phyloP scores from a whole-genome alignment of 1,140 invertebrate species.

The Dreissena polymorpha region DNA sequence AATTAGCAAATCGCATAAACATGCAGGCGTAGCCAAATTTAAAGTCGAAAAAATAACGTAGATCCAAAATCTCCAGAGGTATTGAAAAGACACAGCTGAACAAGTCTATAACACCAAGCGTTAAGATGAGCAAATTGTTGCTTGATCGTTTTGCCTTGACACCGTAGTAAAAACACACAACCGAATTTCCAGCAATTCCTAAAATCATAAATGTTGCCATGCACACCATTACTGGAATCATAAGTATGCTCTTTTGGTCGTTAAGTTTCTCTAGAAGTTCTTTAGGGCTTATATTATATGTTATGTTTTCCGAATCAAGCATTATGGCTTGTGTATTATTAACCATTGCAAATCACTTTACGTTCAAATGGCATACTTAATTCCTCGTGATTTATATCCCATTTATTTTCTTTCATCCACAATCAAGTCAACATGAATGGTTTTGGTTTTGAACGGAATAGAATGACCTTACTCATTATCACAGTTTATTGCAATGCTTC shows the following conservation, averaged over 20 bases:
- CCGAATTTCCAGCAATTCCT: not conserved
- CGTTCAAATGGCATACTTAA: no score
- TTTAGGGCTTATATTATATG: not conserved
- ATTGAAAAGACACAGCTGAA: not conserved
- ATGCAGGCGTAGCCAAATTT: constrained; percentile 46
- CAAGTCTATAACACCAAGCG: not conserved
- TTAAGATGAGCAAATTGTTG: not conserved
- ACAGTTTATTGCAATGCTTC: no score
- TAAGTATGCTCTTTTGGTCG: not conserved
- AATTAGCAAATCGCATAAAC: constrained; percentile 45
- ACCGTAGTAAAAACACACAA: not conserved
- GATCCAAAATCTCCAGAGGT: not conserved
- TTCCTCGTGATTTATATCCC: no score
- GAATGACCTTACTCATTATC: no score
- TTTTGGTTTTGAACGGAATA: no score
- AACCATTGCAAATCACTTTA: no score
- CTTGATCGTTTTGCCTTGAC: not conserved
- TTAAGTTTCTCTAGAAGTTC: not conserved
- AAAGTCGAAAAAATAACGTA: constrained; percentile 55
- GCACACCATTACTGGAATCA: constrained; percentile 4
- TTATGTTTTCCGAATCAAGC: no score
- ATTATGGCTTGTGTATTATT: no score
- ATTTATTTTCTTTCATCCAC: no score
- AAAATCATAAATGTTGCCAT: not conserved
- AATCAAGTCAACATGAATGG: no score